Evolutionary conservation across 2,113 vertebrate genomes (phyloP).

Genomic region (Xerus inauris): DNA sequence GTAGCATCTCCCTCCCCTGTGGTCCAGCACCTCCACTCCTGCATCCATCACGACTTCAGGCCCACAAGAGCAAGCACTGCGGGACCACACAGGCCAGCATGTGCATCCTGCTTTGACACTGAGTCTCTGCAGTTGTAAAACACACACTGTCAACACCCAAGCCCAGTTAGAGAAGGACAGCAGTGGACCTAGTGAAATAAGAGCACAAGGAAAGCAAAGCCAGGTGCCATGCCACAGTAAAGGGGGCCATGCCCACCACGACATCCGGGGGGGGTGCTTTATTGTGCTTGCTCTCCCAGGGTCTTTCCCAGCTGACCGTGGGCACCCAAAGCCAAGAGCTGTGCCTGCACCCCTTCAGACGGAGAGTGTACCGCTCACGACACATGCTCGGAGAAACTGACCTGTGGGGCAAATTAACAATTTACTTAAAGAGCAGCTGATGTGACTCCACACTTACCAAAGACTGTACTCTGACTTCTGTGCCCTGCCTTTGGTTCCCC

Average conservation of each 20-base stretch:
- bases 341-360: background rate
- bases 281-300: fast-evolving
- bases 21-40: background rate
- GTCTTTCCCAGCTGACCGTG: fast-evolving
- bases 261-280: fast-evolving
- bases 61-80: fast-evolving
- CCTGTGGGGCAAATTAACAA: background rate
- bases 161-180: fast-evolving
- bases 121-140: background rate
- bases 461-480: background rate
- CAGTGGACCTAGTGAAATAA: background rate
- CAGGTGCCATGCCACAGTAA: fast-evolving
- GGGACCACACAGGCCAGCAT: fast-evolving
- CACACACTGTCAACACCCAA: fast-evolving
- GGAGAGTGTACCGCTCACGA: fast-evolving
- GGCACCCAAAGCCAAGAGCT: background rate
- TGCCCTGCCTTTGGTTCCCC: fast-evolving
- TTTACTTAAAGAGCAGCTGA: fast-evolving
- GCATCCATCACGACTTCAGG: fast-evolving
- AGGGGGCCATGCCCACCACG: fast-evolving
- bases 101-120: fast-evolving
- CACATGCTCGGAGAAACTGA: background rate
- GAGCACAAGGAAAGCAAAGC: fast-evolving
- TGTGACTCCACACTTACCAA: fast-evolving
- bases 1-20: fast-evolving